Base-by-base conservation (phyloP, 1,140 invertebrate genomes). In the Nixonia krombeini region DNA sequence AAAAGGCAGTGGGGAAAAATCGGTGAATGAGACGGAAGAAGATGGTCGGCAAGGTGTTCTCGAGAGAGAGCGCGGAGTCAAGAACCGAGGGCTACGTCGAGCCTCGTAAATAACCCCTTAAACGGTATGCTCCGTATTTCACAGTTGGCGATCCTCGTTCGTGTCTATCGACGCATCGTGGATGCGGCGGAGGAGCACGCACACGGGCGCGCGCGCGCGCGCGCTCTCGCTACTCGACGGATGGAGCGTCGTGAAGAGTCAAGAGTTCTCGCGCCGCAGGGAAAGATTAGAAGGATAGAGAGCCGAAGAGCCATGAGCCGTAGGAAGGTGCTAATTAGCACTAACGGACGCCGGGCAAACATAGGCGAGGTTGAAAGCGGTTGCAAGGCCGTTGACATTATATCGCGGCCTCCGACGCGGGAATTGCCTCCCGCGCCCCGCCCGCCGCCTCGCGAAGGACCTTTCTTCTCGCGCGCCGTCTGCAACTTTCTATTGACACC, bases 251-350 rank as follows among this genome's bases (percentile, higher is more conserved):
- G 38, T 17, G 38, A 21, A 33, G n/a, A 33, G 29, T 42, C 13
- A 18, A 42, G 17, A 42, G 21, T 42, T 17, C 40, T 42, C 40
- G 40, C 40, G 17, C 40, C 40, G 18, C 12, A 42, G 21, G 21
- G 5, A 28, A 53, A 53, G 40, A 53, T 53, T 41, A 53, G 38
- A 25, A 42, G 40, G 50, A 53, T 37, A 15, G 37, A 41, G 50
- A 53, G 40, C 37, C 18, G 23, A 53, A 17, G 40, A 45, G 28
- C 29, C 50, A n/a, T n/a, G n/a, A n/a, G n/a, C n/a, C 28, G 58
- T 56, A 49, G 56, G 47, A 57, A 70, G 70, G 58, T 42, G 49
- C 53, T 70, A 70, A 73, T 73, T 73, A 70, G 58, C 37, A 62
- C 57, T 59, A 70, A 63, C 64, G 45, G 28, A 63, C 42, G 47